phyloP scores from a whole-genome alignment of 2,797 vertebrate species.

The Graptemys geographica region DNA sequence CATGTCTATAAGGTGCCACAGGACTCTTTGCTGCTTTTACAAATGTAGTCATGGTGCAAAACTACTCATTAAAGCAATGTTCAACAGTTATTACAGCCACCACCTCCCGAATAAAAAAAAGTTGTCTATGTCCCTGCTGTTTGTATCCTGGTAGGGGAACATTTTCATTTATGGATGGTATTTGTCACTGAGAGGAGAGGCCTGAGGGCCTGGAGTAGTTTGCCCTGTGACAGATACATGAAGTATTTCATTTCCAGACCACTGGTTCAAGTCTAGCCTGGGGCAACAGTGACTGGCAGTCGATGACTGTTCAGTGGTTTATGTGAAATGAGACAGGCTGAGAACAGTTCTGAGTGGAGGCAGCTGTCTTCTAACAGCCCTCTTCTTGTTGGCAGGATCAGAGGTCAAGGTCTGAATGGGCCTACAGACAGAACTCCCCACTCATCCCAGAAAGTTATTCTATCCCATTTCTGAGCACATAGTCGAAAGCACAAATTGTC shows the following conservation, averaged over 20 bases:
- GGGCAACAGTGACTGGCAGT: neutral
- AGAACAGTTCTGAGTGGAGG: neutral
- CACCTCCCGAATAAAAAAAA: no score
- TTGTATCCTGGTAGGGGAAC: no score
- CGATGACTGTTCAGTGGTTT: neutral
- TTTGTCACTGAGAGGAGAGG: neutral
- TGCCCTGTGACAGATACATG: neutral
- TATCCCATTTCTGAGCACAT: neutral
- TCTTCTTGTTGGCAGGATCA: neutral
- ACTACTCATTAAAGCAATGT: no score
- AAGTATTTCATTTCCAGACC: constrained; percentile 8
- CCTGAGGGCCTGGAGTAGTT: neutral
- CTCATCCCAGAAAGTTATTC: no score
- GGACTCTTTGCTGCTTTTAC: no score
- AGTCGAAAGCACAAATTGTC: neutral
- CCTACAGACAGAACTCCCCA: no score
- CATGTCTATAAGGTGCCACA: no score
- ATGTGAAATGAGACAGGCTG: neutral
- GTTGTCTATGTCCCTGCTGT: no score
- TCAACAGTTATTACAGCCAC: no score
- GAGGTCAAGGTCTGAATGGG: neutral
- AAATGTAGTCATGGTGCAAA: no score
- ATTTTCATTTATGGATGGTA: neutral
- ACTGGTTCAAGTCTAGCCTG: neutral
- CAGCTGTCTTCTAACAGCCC: neutral